These are phyloP conservation scores for Apis mellifera DNA, from an alignment of 1,140 invertebrate species.

Conservation along the genomic window Amel_HAv3.1 CM009934.2:11486501-11487000, in stretches of 20 bases:
- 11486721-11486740: constrained; percentile 9
- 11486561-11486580: constrained; percentile 87
- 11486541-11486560: constrained; percentile 84
- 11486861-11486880: constrained; percentile 86
- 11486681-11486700: constrained; percentile 85
- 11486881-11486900: constrained; percentile 79
- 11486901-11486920: constrained; percentile 84
- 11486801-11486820: constrained; percentile 87
- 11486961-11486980: constrained; percentile 80
- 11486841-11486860: constrained; percentile 81
- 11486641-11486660: constrained; percentile 91
- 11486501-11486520: rapidly evolving
- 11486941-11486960: constrained; percentile 91
- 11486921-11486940: constrained; percentile 91
- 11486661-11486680: constrained; percentile 87
- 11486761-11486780: neutral
- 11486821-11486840: constrained; percentile 83
- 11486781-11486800: constrained; percentile 83
- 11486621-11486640: constrained; percentile 80
- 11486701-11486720: constrained; percentile 71
- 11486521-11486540: constrained; percentile 82
- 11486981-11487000: neutral
- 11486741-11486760: no score
- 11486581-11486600: constrained; percentile 85
- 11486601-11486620: constrained; percentile 83